Evolutionary conservation across 2,888 invertebrate genomes (phyloP), one percentile per base, ranked within the genome.

Genomic region (Heteromyza rotundicornis): DNA sequence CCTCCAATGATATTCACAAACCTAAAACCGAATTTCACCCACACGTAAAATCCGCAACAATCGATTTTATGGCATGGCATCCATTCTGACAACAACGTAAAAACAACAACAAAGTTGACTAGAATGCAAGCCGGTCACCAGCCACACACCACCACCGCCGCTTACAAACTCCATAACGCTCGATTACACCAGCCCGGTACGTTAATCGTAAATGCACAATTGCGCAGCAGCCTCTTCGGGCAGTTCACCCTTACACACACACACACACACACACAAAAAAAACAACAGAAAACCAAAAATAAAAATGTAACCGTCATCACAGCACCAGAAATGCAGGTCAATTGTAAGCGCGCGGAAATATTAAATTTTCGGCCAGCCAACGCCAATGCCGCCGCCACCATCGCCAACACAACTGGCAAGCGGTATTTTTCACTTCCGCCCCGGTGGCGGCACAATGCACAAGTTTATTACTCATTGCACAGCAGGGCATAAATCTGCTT

Each of bases 301-400:
- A 27, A 27, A 10, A n/a, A n/a, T 3, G 3, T 2, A 7, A 40
- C 5, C 40, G 40, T 40, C n/a, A 40, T 40, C 40, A 27, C 7
- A 40, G n/a, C 40, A 40, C 40, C 3, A 8, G 14, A 8, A 14
- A 56, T 56, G 56, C 56, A 47, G 56, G 56, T 56, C 56, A 56
- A 56, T 56, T 56, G 56, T 40, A n/a, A 20, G 47, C 47, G 40
- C 55, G 67, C 69, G 72, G 72, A 74, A 72, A 72, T 72, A 72
- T 72, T 72, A 74, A 72, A 74, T 74, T 56, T 56, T 72, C 69
- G 72, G 68, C 72, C 72, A n/a, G n/a, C n/a, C n/a, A n/a, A n/a
- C n/a, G n/a, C n/a, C n/a, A n/a, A n/a, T n/a, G 74, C 63, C 64
- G 49, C 35, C 47, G 20, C 59, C 57, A 47, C 23, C 24, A 22